A percentile compares a stretch with the other conserved stretches of the same genome.
Conservation (phyloP, 1,140 invertebrate genomes). For the Drosophila tani region DNA sequence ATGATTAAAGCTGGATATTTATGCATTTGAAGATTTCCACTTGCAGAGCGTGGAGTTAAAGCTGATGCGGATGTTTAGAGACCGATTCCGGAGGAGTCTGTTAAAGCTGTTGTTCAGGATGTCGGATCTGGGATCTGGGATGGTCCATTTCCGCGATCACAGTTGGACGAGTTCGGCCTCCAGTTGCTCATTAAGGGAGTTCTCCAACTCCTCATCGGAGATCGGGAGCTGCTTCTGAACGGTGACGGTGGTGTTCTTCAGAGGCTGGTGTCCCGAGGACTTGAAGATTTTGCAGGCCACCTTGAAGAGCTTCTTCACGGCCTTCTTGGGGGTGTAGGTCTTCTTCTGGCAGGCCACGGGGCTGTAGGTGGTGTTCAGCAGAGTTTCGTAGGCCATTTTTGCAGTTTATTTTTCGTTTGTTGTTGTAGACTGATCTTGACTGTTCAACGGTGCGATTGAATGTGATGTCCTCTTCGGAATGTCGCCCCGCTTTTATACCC, state of each 20-base stretch:
- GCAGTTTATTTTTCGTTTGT: too few species aligned
- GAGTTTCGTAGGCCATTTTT: constrained; percentile 59
- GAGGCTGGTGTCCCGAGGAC: constrained; percentile 24
- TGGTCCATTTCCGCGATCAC: constrained; percentile 28
- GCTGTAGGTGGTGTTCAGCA: constrained; percentile 31
- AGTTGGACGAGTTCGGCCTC: constrained; percentile 43
- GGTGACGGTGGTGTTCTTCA: constrained; percentile 2
- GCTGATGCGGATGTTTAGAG: constrained; percentile 54
- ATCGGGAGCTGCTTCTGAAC: not conserved
- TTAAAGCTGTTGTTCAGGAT: constrained; percentile 42
- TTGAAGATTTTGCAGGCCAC: constrained; percentile 47
- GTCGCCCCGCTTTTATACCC: constrained; percentile 49
- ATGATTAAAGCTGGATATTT: constrained; percentile 43
- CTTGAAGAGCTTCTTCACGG: constrained; percentile 51
- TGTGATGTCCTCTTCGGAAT: constrained; percentile 47
- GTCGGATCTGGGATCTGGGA: constrained; percentile 13
- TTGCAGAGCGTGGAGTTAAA: constrained; percentile 40
- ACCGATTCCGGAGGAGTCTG: constrained; percentile 42
- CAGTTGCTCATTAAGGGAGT: constrained; percentile 39
- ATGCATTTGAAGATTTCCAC: constrained; percentile 31
- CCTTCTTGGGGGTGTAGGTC: constrained; percentile 35
- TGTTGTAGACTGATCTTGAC: constrained; percentile 19
- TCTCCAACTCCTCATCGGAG: constrained; percentile 39
- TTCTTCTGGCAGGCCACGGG: constrained; percentile 27
- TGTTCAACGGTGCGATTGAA: constrained; percentile 37